These are phyloP conservation scores for Nestor notabilis DNA, from an alignment of 2,113 vertebrate species.

Conservation along the genomic window DNA sequence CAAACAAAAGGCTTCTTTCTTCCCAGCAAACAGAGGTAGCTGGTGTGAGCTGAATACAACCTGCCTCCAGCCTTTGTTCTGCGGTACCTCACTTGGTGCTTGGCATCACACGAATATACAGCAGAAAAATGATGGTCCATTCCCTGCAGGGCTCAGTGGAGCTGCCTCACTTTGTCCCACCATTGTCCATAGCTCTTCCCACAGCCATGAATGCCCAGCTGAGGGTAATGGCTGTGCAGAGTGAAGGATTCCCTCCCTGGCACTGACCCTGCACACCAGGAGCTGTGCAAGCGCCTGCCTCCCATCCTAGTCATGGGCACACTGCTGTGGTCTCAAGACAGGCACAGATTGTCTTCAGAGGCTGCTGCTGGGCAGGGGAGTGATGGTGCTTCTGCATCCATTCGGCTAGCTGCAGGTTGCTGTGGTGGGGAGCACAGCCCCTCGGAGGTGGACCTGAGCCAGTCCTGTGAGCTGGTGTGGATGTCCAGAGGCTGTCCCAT, in stretches of 20 bases:
- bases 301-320: accelerated
- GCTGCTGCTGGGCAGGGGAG: not conserved
- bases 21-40: constrained; percentile 18
- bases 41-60: constrained; percentile 29
- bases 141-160: accelerated
- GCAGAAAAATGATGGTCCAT: not conserved
- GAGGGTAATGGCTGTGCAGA: not conserved
- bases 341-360: not conserved
- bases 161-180: not conserved
- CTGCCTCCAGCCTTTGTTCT: constrained; percentile 37
- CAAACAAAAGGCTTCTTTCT: constrained; percentile 54
- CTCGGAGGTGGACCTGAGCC: accelerated
- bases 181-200: accelerated
- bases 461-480: accelerated
- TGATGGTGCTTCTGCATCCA: not conserved
- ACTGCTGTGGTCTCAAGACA: not conserved
- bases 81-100: not conserved
- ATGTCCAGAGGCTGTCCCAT: not conserved
- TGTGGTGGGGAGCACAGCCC: accelerated
- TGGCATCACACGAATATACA: accelerated
- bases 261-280: accelerated
- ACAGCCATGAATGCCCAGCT: not conserved
- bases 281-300: accelerated
- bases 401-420: accelerated
- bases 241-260: not conserved